Evolutionary conservation across 2,113 vertebrate species (phyloP).

Genomic region (Hypomesus transpacificus): DNA sequence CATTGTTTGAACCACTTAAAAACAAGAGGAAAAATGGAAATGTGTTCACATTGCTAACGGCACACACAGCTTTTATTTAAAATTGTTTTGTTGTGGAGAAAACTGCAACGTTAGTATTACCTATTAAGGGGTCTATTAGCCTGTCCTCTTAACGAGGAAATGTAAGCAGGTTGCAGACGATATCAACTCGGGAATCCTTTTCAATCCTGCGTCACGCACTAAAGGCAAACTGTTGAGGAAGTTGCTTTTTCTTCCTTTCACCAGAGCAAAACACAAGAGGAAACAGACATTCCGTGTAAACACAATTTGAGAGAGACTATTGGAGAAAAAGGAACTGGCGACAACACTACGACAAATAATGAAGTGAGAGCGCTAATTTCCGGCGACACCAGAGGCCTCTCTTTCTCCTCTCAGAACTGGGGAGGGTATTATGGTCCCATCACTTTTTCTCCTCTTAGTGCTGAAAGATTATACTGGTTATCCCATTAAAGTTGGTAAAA

Average conservation of each 20-base stretch:
- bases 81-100: no score
- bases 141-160: no score
- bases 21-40: neutral
- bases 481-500: constrained; percentile 99
- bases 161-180: no score
- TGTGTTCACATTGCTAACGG: neutral
- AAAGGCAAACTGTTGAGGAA: neutral
- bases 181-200: no score
- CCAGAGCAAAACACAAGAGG: no score
- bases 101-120: no score
- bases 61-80: neutral
- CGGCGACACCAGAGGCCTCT: constrained; percentile 23
- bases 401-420: constrained; percentile 69
- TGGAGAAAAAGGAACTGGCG: neutral
- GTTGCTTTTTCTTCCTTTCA: neutral
- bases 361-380: constrained; percentile 18
- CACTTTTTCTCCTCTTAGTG: constrained; percentile 91
- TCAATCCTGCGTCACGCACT: no score
- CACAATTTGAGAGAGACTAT: neutral
- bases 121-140: no score
- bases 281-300: no score
- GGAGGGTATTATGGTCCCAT: constrained; percentile 96
- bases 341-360: constrained; percentile 37
- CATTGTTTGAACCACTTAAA: neutral
- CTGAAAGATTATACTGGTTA: constrained; percentile 99